A percentile compares a stretch with the other conserved stretches of the same genome.
Evolutionary conservation across 2,113 vertebrate genomes (phyloP).

Genomic region (Rhipidura dahli): DNA sequence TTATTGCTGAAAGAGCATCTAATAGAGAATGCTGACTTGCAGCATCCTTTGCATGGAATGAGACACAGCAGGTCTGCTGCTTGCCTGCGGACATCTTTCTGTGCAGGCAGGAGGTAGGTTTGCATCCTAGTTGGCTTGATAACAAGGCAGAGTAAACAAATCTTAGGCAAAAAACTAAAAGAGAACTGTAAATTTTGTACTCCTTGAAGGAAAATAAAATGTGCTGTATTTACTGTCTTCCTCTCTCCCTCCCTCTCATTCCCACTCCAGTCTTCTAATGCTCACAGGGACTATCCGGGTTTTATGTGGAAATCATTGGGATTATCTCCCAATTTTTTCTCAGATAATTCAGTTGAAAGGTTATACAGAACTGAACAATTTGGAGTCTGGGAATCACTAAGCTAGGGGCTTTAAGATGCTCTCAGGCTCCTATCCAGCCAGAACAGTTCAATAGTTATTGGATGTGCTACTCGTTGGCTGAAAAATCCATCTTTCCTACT

Average conservation of each 20-base stretch:
- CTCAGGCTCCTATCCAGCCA: not conserved
- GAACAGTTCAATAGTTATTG: conserved; percentile 49
- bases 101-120: not conserved
- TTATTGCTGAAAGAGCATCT: not conserved
- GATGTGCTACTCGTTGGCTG: conserved; percentile 52
- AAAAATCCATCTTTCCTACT: conserved; percentile 42
- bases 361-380: not conserved
- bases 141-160: conserved; percentile 10
- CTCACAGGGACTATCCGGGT: not conserved
- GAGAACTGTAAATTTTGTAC: not conserved
- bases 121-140: conserved; percentile 1
- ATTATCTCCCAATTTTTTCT: conserved; percentile 34
- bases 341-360: conserved; percentile 63
- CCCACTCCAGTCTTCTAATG: not conserved
- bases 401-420: not conserved
- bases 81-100: not conserved
- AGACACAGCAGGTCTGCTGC: not conserved
- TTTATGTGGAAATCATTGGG: conserved; percentile 49
- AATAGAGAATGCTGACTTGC: not conserved
- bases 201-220: conserved; percentile 17
- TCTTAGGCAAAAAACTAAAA: not conserved
- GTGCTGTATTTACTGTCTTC: not conserved
- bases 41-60: not conserved
- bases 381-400: not conserved
- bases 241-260: not conserved